Percentiles rank a stretch among this genome's conserved stretches.
phyloP scores from a whole-genome alignment of 2,888 invertebrate genomes.

The Pimpla rufipes region DNA sequence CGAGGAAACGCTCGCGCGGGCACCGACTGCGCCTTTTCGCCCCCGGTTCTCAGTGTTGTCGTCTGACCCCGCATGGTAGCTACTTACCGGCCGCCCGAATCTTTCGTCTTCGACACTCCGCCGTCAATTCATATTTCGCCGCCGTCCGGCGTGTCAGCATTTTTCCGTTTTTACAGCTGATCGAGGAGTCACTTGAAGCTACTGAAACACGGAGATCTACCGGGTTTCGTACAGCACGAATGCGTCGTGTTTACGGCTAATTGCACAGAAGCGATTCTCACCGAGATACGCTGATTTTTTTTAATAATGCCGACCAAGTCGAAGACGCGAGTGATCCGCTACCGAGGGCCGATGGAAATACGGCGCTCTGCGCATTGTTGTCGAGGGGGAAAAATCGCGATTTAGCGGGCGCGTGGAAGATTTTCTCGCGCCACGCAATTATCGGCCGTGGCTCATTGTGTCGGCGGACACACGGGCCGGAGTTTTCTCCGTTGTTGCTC shows the following conservation, averaged over 20 bases:
- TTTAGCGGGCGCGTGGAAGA: constrained; percentile 41
- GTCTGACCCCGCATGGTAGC: neutral
- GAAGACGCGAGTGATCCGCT: neutral
- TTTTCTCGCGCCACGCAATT: constrained; percentile 43
- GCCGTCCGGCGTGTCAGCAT: neutral
- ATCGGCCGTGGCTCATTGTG: constrained; percentile 11
- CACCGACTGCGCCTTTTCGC: neutral
- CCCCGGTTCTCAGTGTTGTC: neutral
- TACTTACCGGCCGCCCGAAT: neutral
- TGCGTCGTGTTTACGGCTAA: too few species aligned
- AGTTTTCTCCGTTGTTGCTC: constrained; percentile 38
- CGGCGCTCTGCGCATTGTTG: constrained; percentile 17
- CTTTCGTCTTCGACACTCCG: neutral
- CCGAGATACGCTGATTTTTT: neutral
- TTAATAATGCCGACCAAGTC: constrained; percentile 1
- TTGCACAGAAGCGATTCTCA: too few species aligned
- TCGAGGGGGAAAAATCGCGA: neutral
- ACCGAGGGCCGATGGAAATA: neutral
- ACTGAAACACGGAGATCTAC: neutral
- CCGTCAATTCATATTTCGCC: too few species aligned
- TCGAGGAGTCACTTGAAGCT: neutral
- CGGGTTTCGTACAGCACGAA: too few species aligned
- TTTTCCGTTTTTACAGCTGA: neutral
- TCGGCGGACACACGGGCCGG: constrained; percentile 11
- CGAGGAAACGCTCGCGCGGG: neutral